Evolutionary conservation across 2,113 vertebrate genomes (phyloP), one percentile per base, ranked within the genome.

Genomic region (Tetraodon nigroviridis): DNA sequence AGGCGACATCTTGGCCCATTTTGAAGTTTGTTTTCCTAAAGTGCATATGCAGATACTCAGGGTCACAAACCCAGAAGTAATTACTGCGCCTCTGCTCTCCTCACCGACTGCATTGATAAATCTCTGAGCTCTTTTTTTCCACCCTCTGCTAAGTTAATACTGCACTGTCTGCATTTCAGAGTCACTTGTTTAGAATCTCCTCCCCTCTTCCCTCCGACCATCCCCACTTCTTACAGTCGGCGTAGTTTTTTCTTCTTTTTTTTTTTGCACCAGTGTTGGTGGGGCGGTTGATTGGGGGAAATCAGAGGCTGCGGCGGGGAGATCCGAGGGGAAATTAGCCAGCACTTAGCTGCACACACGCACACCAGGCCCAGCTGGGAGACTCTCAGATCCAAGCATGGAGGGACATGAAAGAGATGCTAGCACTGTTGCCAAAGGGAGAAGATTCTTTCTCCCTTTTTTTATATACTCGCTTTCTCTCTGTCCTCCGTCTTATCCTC

Each of bases 301-400:
- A 61, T 62, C 67, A 61, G 44, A 64, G 61, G 64, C 59, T 52
- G 50, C 7, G 61, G 76, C 52, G 27, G 7, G 51, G 61, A 75
- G 74, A 86, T 88, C 86, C 81, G 64, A 87, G 44, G 82, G 81
- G 80, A 88, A 89, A 89, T 87, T 86, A 88, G 80, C 62, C 72
- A 67, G 73, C 77, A 84, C 84, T 46, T 84, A 85, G 75, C 83
- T 80, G 64, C 77, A 79, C 76, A 82, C 80, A 86, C 81, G 83
- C 74, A 64, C 76, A 80, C 76, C 73, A 79, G 77, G 69, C 81
- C 79, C 67, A 65, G 76, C 75, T 79, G 70, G 77, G 84, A 82
- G 81, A 82, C 72, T 61, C 75, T 76, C 69, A 79, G 79, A 84
- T 84, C 80, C 73, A 74, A 75, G 78, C 79, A 78, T 60, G 72